A percentile compares a stretch with the other conserved stretches of the same genome.
Conservation (phyloP, 2,113 vertebrate genomes). For the Salvelinus sp. region DNA sequence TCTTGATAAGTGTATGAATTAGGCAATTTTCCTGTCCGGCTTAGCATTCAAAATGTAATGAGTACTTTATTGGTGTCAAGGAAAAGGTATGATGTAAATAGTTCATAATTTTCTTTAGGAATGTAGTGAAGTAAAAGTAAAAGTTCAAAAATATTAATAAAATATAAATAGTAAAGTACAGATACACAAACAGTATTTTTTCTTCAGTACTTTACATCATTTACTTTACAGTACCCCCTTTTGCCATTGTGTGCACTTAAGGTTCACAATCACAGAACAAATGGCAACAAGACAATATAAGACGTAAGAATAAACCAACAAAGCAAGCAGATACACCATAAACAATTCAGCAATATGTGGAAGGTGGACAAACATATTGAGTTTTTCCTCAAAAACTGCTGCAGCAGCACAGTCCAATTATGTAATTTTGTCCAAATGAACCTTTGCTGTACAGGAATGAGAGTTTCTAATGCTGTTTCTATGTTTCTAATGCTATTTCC, state of each 20-base stretch:
- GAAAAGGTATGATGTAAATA: too few relatives aligned
- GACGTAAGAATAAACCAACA: constrained; percentile 6
- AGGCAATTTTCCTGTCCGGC: too few relatives aligned
- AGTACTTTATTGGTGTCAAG: too few relatives aligned
- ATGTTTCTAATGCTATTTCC: not conserved
- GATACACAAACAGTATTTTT: too few relatives aligned
- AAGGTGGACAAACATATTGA: constrained; percentile 8
- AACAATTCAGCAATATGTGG: constrained; percentile 41
- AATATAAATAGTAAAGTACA: too few relatives aligned
- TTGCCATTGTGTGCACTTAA: constrained; percentile 25
- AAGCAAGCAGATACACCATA: not conserved
- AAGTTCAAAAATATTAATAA: too few relatives aligned
- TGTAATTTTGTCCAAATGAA: not conserved
- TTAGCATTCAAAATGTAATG: too few relatives aligned
- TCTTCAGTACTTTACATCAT: too few relatives aligned
- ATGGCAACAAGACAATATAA: too few relatives aligned
- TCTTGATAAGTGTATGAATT: too few relatives aligned
- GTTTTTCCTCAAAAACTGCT: constrained; percentile 21
- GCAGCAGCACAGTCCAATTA: constrained; percentile 11
- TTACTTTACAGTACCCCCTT: constrained; percentile 16
- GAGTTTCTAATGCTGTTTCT: not conserved
- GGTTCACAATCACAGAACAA: not conserved
- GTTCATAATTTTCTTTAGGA: too few relatives aligned
- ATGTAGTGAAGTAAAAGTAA: too few relatives aligned
- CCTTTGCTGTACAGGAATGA: not conserved